Percentiles rank a stretch among this genome's conserved stretches.
These are phyloP conservation scores for Argya squamiceps DNA, from an alignment of 2,797 vertebrate species.

Conservation along the genomic window DNA sequence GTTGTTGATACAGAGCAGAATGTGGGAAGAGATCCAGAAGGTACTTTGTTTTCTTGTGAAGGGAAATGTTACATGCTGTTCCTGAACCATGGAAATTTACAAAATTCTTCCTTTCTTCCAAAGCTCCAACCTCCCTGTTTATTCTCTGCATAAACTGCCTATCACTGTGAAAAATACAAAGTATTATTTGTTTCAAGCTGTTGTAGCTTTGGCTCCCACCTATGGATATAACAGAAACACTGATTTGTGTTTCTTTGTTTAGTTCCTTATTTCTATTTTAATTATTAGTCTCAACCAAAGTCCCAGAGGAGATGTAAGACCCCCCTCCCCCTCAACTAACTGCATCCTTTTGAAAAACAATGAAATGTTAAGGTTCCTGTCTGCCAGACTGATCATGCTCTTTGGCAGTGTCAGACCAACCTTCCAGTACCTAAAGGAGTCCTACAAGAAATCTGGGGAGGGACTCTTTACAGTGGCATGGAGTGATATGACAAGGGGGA, in stretches of 20 bases:
- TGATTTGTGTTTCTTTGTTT: neutral
- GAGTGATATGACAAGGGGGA: neutral
- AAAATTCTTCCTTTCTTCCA: conserved; percentile 9
- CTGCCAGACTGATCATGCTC: neutral
- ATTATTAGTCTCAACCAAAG: neutral
- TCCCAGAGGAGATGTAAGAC: neutral
- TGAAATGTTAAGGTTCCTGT: neutral
- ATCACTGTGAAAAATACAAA: neutral
- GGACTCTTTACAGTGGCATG: neutral
- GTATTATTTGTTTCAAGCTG: neutral
- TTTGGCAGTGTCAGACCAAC: neutral
- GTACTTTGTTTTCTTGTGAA: conserved; percentile 13
- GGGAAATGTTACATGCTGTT: neutral
- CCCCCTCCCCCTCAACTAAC: neutral
- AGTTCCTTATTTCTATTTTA: neutral
- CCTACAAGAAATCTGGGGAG: neutral
- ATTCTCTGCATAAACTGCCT: neutral
- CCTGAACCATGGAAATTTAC: neutral
- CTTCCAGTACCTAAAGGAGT: neutral
- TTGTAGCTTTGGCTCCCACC: neutral
- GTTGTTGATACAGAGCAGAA: neutral
- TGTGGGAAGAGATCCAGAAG: conserved; percentile 17
- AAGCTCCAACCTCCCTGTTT: neutral
- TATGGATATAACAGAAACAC: neutral
- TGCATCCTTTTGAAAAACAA: neutral